Percentiles rank a stretch among this genome's conserved stretches.
phyloP scores from a whole-genome alignment of 2,797 vertebrate genomes.

The Phrynocephalus forsythii region DNA sequence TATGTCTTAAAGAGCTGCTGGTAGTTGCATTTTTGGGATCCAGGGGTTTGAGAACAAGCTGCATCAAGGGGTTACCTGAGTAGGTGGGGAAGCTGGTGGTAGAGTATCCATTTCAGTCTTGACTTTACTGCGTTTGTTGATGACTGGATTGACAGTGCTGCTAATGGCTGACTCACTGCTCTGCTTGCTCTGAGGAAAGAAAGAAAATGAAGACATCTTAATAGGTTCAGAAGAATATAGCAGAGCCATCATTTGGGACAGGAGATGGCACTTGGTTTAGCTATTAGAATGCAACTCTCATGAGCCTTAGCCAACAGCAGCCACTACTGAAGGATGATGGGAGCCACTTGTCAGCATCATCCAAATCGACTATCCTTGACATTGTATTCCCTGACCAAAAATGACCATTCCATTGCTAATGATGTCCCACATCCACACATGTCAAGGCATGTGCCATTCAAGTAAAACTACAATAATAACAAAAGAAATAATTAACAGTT shows the following conservation, averaged over 20 bases:
- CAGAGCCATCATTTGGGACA: not conserved
- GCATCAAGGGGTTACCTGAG: conserved; percentile 83
- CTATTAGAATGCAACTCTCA: not conserved
- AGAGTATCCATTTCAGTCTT: conserved; percentile 87
- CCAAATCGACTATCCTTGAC: not conserved
- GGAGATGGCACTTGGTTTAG: too few relatives aligned
- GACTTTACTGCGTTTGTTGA: conserved; percentile 92
- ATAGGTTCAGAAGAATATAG: conserved; percentile 27
- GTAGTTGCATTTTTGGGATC: not conserved
- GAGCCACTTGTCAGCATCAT: not conserved
- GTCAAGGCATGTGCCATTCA: not conserved
- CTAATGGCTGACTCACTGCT: conserved; percentile 87
- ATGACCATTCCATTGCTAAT: not conserved
- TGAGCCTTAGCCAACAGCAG: not conserved
- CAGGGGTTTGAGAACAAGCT: not conserved
- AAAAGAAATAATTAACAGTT: too few relatives aligned
- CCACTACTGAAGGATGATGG: not conserved
- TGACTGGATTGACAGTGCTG: conserved; percentile 88
- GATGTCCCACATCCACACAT: not conserved
- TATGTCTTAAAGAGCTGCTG: not conserved
- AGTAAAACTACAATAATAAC: too few relatives aligned
- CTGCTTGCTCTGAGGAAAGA: conserved; percentile 77
- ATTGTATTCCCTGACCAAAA: not conserved
- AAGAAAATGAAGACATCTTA: conserved; percentile 17
- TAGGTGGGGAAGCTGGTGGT: conserved; percentile 84